Base-by-base conservation (phyloP, 1,140 invertebrate species). In the Halictus rubicundus region DNA sequence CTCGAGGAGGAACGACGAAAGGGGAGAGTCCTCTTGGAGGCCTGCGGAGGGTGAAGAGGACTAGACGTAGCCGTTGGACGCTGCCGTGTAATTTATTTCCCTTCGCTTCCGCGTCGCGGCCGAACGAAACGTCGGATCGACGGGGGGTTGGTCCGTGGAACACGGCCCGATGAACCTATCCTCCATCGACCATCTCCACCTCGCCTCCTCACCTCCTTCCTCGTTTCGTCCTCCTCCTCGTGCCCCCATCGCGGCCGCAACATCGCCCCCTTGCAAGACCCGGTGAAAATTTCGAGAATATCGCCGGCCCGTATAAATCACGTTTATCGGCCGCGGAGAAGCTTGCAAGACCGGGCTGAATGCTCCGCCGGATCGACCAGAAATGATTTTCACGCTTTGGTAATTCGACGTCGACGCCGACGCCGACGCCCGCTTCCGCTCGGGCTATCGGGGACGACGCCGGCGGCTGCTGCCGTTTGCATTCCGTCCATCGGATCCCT, bases 221-320 rank as follows among this genome's bases (percentile, higher is more conserved):
- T 71, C 59, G 65, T 78, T 19, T 16, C 14, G 39, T 14, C 76
- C 72, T 69, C 79, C 78, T 59, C 64, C 64, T 46, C 25, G 27
- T 71, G 65, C 76, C 74, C 71, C 59, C 70, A 81, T 52, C 19
- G 42, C 49, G 73, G 73, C 81, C 60, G 71, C 73, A 59, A 72
- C 46, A 54, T 80, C 72, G 82, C 70, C 85, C 70, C 85, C 84
- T 16, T 80, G 76, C 49, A 84, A 82, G 84, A 52, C 49, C 75
- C 82, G 72, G 86, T 84, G 88, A 91, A 91, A 92, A 90, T 91
- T 91, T 91, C 89, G 88, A 91, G 91, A 91, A 91, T 91, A 91
- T 92, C 90, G 87, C 86, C 70, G 87, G 57, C 79, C 78, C 68
- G 54, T 81, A 90, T 87, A 85, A 86, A 86, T 85, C 83, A 85